Evolutionary conservation across 2,888 invertebrate species (phyloP).

Genomic region (Scaptomyza parva): DNA sequence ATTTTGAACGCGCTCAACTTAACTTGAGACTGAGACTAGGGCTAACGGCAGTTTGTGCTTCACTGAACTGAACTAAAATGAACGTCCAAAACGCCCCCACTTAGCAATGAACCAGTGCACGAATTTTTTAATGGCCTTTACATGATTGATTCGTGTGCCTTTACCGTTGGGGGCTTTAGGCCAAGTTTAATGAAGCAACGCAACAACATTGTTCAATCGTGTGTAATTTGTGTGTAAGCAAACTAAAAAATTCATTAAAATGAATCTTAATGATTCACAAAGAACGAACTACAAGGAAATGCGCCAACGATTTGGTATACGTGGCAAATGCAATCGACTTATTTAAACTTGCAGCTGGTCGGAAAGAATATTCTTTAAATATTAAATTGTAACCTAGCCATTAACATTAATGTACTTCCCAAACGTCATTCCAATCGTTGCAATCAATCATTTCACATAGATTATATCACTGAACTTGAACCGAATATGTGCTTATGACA

Average conservation of each 20-base stretch:
- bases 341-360: neutral
- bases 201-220: slow-evolving; percentile 1
- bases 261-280: slow-evolving; percentile 17
- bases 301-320: neutral
- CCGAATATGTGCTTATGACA: slow-evolving; percentile 11
- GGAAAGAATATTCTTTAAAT: neutral
- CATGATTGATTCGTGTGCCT: slow-evolving; percentile 70
- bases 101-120: neutral
- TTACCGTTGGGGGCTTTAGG: slow-evolving; percentile 30
- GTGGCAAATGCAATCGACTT: neutral
- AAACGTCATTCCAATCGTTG: neutral
- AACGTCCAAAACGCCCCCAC: slow-evolving; percentile 3
- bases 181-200: slow-evolving; percentile 56
- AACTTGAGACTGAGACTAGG: slow-evolving; percentile 6
- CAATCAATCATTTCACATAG: slow-evolving; percentile 2
- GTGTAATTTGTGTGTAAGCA: slow-evolving; percentile 8
- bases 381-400: neutral
- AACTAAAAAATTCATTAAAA: slow-evolving; percentile 58
- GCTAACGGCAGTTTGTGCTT: slow-evolving; percentile 50
- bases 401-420: neutral
- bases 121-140: slow-evolving; percentile 54
- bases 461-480: slow-evolving; percentile 12
- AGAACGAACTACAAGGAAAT: slow-evolving; percentile 6
- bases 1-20: slow-evolving; percentile 46
- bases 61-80: slow-evolving; percentile 42